Conservation (phyloP, 2,888 invertebrate species). For the Brachyptera putata region DNA sequence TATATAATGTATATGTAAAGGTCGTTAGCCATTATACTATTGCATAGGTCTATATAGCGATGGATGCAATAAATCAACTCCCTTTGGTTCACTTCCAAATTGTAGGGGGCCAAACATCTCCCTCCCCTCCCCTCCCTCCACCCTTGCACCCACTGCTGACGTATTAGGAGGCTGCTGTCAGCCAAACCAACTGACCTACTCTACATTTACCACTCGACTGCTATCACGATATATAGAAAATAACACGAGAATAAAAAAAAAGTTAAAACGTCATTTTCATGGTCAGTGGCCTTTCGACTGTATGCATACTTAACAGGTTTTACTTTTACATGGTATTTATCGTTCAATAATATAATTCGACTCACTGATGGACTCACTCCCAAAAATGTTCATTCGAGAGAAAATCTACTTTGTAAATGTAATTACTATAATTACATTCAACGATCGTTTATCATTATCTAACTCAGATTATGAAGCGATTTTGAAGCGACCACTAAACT, state of each 20-base stretch:
- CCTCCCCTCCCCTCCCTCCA: not conserved
- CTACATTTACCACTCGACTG: not conserved
- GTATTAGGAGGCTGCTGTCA: not conserved
- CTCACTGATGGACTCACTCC: too few species aligned
- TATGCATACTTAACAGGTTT: not conserved
- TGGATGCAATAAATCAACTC: slow-evolving; percentile 3
- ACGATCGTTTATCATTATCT: too few species aligned
- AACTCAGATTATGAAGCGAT: too few species aligned
- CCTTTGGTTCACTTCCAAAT: slow-evolving; percentile 9
- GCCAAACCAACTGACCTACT: slow-evolving; percentile 7
- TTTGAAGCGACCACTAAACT: too few species aligned
- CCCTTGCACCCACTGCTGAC: not conserved
- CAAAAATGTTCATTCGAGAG: too few species aligned
- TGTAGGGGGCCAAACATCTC: not conserved
- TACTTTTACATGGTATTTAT: too few species aligned
- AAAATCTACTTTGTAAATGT: too few species aligned
- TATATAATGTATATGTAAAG: not conserved
- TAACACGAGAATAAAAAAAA: not conserved
- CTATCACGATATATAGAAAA: not conserved
- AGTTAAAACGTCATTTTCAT: slow-evolving; percentile 1
- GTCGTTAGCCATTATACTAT: not conserved
- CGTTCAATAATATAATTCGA: too few species aligned
- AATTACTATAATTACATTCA: too few species aligned
- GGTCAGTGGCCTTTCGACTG: slow-evolving; percentile 3
- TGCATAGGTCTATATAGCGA: not conserved